A percentile compares a stretch with the other conserved stretches of the same genome.
These are phyloP conservation scores for Teleogryllus occipitalis DNA, from an alignment of 1,140 invertebrate species.

Conservation along the genomic window DNA sequence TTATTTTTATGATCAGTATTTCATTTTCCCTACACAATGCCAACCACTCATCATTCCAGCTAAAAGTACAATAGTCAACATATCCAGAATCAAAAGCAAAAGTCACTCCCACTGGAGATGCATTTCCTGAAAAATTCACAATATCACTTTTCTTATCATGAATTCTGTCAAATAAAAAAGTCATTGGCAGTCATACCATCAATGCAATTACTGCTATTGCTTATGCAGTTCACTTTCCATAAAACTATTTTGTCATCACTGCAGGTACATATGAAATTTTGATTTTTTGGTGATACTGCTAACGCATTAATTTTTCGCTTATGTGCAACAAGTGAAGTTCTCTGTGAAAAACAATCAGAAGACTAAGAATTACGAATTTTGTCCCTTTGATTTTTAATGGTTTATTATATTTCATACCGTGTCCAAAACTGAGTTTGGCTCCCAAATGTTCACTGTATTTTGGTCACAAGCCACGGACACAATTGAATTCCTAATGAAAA, in stretches of 20 bases:
- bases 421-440: neutral
- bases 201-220: neutral
- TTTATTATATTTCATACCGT: neutral
- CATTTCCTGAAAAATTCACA: neutral
- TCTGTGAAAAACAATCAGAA: neutral
- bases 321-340: neutral
- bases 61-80: slow-evolving; percentile 11
- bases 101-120: neutral
- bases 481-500: neutral
- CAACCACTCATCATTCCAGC: slow-evolving; percentile 13
- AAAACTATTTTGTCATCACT: neutral
- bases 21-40: slow-evolving; percentile 13
- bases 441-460: neutral
- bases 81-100: slow-evolving; percentile 11
- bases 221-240: neutral
- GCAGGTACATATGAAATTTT: neutral
- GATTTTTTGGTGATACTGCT: neutral
- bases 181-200: neutral
- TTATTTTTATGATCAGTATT: slow-evolving; percentile 10
- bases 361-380: neutral
- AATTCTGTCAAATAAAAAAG: neutral
- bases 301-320: slow-evolving; percentile 1
- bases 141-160: neutral
- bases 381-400: neutral
- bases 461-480: neutral